These are phyloP conservation scores for Melanerpes aurifrons DNA, from an alignment of 2,113 vertebrate genomes.

Conservation along the genomic window DNA sequence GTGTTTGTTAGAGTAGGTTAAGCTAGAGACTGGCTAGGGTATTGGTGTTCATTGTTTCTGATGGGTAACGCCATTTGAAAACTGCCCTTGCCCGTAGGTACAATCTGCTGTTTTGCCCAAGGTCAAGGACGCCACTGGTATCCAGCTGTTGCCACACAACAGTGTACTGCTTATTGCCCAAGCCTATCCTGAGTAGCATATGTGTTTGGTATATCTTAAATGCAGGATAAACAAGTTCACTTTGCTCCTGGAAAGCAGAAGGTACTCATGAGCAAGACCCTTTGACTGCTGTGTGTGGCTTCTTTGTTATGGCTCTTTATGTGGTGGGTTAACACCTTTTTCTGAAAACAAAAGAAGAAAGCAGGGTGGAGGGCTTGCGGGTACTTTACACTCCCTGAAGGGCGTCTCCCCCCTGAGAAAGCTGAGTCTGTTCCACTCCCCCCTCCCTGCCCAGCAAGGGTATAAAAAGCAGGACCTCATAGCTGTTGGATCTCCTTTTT, in stretches of 20 bases:
- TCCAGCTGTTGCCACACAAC: background rate
- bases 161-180: background rate
- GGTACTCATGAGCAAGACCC: background rate
- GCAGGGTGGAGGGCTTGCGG: too few species aligned
- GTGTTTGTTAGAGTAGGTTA: background rate
- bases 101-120: background rate
- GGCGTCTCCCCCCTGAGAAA: too few species aligned
- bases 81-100: background rate
- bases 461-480: too few species aligned
- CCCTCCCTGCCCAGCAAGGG: too few species aligned
- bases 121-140: background rate
- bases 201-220: background rate
- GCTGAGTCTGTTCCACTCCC: too few species aligned
- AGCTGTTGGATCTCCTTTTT: too few species aligned
- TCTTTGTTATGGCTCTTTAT: background rate
- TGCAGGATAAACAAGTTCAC: background rate
- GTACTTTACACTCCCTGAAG: too few species aligned
- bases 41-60: background rate
- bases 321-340: too few species aligned
- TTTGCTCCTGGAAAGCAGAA: background rate
- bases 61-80: background rate
- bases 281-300: background rate
- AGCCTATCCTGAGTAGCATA: background rate
- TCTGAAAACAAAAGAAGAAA: too few species aligned
- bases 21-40: background rate